Percentiles rank a stretch among this genome's conserved stretches.
Evolutionary conservation across 2,113 vertebrate genomes (phyloP).

Genomic region (Rhynchomys soricoides): DNA sequence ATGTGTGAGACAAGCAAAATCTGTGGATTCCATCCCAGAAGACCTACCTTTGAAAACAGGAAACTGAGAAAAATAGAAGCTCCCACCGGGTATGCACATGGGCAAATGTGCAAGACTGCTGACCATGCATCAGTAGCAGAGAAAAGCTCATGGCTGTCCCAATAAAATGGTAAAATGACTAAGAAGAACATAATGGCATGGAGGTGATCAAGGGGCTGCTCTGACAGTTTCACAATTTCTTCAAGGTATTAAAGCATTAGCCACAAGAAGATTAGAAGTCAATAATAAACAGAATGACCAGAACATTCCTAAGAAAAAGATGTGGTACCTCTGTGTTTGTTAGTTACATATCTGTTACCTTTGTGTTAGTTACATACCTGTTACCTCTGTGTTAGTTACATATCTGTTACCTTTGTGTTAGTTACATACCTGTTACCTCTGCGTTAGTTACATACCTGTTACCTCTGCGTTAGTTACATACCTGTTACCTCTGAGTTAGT

Average conservation of each 20-base stretch:
- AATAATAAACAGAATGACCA: not conserved
- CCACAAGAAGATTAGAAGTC: not conserved
- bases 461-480: not conserved
- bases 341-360: not conserved
- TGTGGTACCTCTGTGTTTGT: not conserved
- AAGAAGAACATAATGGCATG: not conserved
- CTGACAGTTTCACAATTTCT: not conserved
- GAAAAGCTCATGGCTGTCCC: not conserved
- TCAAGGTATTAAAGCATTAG: not conserved
- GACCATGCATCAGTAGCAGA: not conserved
- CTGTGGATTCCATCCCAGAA: not conserved
- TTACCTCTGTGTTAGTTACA: not conserved
- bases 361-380: too few species aligned
- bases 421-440: too few species aligned
- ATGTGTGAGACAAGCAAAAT: not conserved
- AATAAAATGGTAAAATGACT: not conserved
- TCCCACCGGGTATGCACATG: accelerated
- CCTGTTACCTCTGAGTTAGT: not conserved
- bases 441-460: too few species aligned
- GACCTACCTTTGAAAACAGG: not conserved
- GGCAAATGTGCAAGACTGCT: not conserved
- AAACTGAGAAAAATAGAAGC: not conserved
- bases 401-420: not conserved
- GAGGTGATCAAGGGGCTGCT: not conserved
- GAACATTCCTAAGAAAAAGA: not conserved